Base-by-base conservation (phyloP, 1,140 invertebrate genomes). In the Atopsyche davidsoni region DNA sequence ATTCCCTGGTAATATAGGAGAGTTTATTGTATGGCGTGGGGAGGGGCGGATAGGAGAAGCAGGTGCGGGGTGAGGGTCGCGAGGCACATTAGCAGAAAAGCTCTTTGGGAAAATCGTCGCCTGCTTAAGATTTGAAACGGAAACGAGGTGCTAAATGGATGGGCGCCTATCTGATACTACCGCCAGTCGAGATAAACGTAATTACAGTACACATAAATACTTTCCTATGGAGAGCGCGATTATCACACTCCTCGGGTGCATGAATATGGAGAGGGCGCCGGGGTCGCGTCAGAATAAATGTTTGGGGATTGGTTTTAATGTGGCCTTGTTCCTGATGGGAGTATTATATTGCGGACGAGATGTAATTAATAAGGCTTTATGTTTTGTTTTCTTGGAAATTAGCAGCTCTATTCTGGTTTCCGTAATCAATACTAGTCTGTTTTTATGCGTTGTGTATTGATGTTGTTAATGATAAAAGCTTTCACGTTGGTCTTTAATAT, bases 61-160 rank as follows among this genome's bases (percentile, higher is more conserved):
- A n/a, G n/a, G n/a, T 25, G 11, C 6, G 28, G 22, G 41, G 28
- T n/a, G 41, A 11, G 11, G 41, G 22, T 38, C 32, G 24, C 38
- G 47, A 23, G 34, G 41, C 41, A 45, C 49, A 51, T 51, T 51
- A 51, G 49, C 49, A 44, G 49, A 51, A 49, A 49, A 55, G 53
- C 53, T 55, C 53, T 55, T 55, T 51, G 48, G 48, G 48, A 55
- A 55, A 55, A 55, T 51, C 47, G 36, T 51, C 53, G 47, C 43
- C 53, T 55, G 47, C 48, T 55, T 46, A 47, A 54, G 52, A 49
- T 49, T 54, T 49, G 52, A 49, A 54, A 49, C 39, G 46, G 34
- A 48, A 51, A 51, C 49, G 41, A 34, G 19, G 41, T 35, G 46
- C 39, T 49, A 54, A 54, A 54, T 49, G 45, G 39, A 44, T 49